Percentiles rank a stretch among this genome's conserved stretches.
Conservation (phyloP, 2,888 invertebrate genomes). For the Ormyrus rosae region DNA sequence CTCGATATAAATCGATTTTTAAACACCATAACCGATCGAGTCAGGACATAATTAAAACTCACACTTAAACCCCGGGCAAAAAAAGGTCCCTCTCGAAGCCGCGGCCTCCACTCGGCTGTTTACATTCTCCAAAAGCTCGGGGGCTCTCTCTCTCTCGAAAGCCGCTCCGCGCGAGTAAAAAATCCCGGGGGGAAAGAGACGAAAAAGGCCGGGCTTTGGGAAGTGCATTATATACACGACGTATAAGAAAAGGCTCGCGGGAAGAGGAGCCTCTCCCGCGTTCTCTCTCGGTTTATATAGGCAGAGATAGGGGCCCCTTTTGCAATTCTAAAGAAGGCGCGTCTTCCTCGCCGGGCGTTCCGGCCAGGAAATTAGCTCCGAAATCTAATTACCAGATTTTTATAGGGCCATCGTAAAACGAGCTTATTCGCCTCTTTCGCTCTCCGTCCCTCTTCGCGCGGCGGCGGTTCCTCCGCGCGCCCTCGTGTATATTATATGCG, state of each 20-base stretch:
- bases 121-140: constrained; percentile 16
- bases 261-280: no score
- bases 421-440: constrained; percentile 43
- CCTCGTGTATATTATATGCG: neutral
- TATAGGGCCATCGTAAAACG: constrained; percentile 75
- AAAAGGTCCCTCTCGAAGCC: neutral
- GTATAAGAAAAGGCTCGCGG: no score
- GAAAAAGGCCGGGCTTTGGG: constrained; percentile 17
- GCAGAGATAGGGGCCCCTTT: constrained; percentile 46
- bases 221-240: neutral
- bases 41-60: constrained; percentile 38
- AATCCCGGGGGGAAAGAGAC: constrained; percentile 7
- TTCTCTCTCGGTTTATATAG: constrained; percentile 3
- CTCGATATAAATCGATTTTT: neutral
- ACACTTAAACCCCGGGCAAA: constrained; percentile 19
- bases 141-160: neutral
- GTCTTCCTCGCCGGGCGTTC: constrained; percentile 55
- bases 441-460: constrained; percentile 20
- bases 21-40: constrained; percentile 1
- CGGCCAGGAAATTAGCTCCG: constrained; percentile 72
- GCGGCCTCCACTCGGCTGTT: constrained; percentile 19
- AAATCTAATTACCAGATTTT: constrained; percentile 76
- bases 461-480: neutral
- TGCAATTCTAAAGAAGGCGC: constrained; percentile 55
- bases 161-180: constrained; percentile 18